Conservation (phyloP, 92 coral and sea anemone species). For the Galaxea fascicularis region DNA sequence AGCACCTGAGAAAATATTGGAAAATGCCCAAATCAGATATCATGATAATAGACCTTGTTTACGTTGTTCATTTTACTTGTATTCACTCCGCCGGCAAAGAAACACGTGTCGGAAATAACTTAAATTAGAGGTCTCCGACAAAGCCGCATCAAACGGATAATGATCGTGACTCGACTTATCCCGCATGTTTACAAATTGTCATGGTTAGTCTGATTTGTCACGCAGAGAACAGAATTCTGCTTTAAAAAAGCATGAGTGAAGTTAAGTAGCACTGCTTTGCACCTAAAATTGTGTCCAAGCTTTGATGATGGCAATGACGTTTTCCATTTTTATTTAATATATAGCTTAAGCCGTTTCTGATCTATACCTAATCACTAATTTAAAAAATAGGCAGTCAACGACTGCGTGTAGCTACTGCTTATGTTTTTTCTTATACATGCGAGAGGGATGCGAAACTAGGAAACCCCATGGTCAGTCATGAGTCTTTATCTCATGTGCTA, state of each 20-base stretch:
- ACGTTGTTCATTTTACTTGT: slow-evolving; percentile 52
- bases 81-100: slow-evolving; percentile 56
- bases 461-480: too few relatives aligned
- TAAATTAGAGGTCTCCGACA: slow-evolving; percentile 56
- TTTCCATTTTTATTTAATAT: slow-evolving; percentile 45
- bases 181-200: slow-evolving; percentile 61
- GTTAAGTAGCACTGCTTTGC: slow-evolving; percentile 53
- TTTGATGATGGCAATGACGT: slow-evolving; percentile 63
- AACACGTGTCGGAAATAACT: slow-evolving; percentile 57
- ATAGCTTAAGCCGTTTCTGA: not conserved
- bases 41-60: slow-evolving; percentile 36
- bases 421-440: too few relatives aligned
- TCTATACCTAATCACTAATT: not conserved
- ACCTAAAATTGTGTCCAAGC: slow-evolving; percentile 54
- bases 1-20: slow-evolving; percentile 57
- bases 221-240: slow-evolving; percentile 64
- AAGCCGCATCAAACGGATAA: slow-evolving; percentile 60
- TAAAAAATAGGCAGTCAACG: too few relatives aligned
- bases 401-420: too few relatives aligned
- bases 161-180: slow-evolving; percentile 58
- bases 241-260: slow-evolving; percentile 48
- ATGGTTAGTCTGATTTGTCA: slow-evolving; percentile 63
- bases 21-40: slow-evolving; percentile 47
- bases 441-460: too few relatives aligned
- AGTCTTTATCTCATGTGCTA: too few relatives aligned